Evolutionary conservation across 2,113 vertebrate genomes (phyloP).

Genomic region (Pelodiscus sinensis): DNA sequence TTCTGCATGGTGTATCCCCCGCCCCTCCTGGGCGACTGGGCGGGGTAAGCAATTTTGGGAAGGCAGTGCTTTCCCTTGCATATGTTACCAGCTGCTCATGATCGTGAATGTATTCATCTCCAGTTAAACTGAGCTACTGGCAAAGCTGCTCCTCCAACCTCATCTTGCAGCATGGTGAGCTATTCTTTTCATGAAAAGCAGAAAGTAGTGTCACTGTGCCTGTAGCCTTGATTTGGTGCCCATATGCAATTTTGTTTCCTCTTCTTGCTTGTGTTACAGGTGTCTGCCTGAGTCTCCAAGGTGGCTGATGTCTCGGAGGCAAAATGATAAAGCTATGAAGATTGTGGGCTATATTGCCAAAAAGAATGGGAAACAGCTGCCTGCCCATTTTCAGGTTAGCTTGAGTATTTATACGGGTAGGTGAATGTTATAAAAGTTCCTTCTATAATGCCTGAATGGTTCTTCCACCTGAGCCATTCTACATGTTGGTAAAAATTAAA

Average conservation of each 20-base stretch:
- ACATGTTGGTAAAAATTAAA: neutral
- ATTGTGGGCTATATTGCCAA: conserved; percentile 76
- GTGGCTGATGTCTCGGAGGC: conserved; percentile 83
- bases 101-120: neutral
- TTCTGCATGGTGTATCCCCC: no score
- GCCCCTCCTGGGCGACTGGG: no score
- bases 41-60: no score
- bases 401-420: neutral
- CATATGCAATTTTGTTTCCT: neutral
- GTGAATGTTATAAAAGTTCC: neutral
- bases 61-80: no score
- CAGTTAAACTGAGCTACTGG: neutral
- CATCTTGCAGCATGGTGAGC: neutral
- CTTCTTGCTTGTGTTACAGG: conserved; percentile 13
- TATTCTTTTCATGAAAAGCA: neutral
- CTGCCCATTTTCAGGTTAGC: conserved; percentile 75
- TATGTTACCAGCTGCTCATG: no score
- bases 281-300: conserved; percentile 83
- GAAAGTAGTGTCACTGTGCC: rapidly evolving
- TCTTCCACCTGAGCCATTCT: neutral
- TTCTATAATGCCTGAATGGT: neutral
- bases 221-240: rapidly evolving
- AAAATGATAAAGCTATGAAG: conserved; percentile 73
- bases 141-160: neutral
- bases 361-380: conserved; percentile 76